Base-by-base conservation (phyloP, 2,888 invertebrate genomes). In the Scaptomyza parva region DNA sequence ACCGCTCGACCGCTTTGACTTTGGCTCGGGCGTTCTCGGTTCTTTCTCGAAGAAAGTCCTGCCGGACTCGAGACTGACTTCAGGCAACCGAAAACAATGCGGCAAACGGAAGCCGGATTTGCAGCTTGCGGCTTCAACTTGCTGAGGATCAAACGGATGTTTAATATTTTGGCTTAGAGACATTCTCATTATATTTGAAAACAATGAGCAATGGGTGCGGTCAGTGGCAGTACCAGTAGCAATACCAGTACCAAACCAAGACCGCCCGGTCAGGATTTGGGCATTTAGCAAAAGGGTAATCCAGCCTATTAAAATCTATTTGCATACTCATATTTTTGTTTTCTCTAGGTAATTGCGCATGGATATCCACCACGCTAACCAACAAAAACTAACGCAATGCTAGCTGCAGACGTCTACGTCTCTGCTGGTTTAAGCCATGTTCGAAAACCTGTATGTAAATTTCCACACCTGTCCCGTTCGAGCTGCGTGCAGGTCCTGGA, bases 131-230 rank as follows among this genome's bases (percentile, higher is more conserved):
- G 50, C 40, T 40, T 40, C 18, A 57, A 62, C 70, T 63, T 51
- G 58, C 52, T 63, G 47, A 58, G 84, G 86, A 80, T 85, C 82
- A 76, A 76, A 64, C 75, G 83, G 65, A 78, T 85, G 86, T 86
- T 70, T 88, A 89, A 89, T 90, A 89, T 89, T 90, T 90, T 90
- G 89, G 89, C 89, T 90, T 89, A 89, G 69, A 89, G 89, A 88
- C 88, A 88, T 89, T 88, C 85, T 81, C 89, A 88, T 89, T 85
- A 85, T 83, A 76, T 88, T 82, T 70, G 73, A 80, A 87, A 89
- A 89, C 88, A 89, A 86, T 71, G 55, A 53, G 20, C 45, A 30
- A 37, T 37, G 52, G 26, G 26, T 37, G 40, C 44, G 58, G 43
- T 40, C 33, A 22, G 22, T 11, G 54, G 54, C 30, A 18, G 30